Evolutionary conservation across 2,888 invertebrate genomes (phyloP).

Genomic region (Chrysodeixis includens): DNA sequence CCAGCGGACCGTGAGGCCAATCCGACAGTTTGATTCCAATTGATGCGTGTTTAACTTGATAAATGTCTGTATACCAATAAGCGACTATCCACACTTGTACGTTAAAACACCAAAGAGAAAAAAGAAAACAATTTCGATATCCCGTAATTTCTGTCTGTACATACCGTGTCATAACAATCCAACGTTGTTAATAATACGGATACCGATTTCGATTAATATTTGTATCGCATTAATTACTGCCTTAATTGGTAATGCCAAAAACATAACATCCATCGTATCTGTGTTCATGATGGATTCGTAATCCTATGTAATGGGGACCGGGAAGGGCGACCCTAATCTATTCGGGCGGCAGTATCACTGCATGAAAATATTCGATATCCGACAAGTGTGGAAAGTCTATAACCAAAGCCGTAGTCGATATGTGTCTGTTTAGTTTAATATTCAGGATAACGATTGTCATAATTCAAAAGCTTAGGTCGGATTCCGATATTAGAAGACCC

Average conservation of each 20-base stretch:
- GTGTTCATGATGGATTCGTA: not conserved
- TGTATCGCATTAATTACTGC: not conserved
- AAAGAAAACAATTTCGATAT: not conserved
- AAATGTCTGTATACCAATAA: slow-evolving; percentile 54
- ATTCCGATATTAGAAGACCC: not conserved
- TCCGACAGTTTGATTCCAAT: slow-evolving; percentile 62
- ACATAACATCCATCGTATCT: not conserved
- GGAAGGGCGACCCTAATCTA: not conserved
- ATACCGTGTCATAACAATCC: not conserved
- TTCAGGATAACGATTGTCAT: slow-evolving; percentile 38
- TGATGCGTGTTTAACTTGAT: slow-evolving; percentile 62
- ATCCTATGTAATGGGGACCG: not conserved
- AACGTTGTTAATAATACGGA: not conserved
- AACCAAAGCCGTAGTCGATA: slow-evolving; percentile 52
- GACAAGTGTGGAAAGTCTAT: slow-evolving; percentile 36
- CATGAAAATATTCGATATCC: slow-evolving; percentile 1
- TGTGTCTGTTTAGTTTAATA: slow-evolving; percentile 51
- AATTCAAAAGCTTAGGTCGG: slow-evolving; percentile 31
- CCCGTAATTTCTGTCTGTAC: no score
- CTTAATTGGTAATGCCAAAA: no score
- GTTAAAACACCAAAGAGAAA: not conserved
- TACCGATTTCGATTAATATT: not conserved
- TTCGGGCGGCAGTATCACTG: not conserved
- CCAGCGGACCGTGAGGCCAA: slow-evolving; percentile 32
- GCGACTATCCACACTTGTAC: slow-evolving; percentile 41